A percentile compares a stretch with the other conserved stretches of the same genome.
phyloP scores from a whole-genome alignment of 2,888 invertebrate species.

The Cerastis leucographa region DNA sequence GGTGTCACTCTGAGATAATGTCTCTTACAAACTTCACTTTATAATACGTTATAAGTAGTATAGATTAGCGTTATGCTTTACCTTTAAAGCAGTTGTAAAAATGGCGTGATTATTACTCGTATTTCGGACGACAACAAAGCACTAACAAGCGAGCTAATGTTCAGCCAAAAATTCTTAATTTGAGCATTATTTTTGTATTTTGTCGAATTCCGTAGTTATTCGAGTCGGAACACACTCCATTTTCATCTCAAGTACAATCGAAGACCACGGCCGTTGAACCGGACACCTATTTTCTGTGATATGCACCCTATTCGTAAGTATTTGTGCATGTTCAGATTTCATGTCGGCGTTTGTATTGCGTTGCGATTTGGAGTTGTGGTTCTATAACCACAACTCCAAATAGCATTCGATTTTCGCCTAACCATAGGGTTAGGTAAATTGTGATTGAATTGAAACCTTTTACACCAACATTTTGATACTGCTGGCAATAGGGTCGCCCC shows the following conservation, averaged over 20 bases:
- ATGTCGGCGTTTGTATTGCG: neutral
- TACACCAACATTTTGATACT: neutral
- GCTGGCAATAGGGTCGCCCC: too few relatives aligned
- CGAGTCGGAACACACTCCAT: slow-evolving; percentile 40
- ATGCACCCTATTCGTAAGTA: slow-evolving; percentile 34
- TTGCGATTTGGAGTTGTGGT: neutral
- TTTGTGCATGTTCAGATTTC: slow-evolving; percentile 25
- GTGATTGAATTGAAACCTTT: neutral
- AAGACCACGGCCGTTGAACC: slow-evolving; percentile 66
- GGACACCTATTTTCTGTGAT: slow-evolving; percentile 62
- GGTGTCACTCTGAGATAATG: too few relatives aligned
- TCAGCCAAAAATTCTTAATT: neutral
- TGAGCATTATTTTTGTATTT: neutral
- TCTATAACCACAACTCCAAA: too few relatives aligned
- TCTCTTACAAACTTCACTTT: too few relatives aligned
- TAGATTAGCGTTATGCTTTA: neutral
- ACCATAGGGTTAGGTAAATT: neutral
- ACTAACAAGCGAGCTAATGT: neutral
- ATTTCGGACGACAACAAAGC: neutral
- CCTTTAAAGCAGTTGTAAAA: neutral
- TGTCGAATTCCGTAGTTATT: slow-evolving; percentile 15
- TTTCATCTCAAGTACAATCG: slow-evolving; percentile 62
- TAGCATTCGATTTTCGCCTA: too few relatives aligned
- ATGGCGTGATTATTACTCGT: too few relatives aligned
- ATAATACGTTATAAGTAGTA: too few relatives aligned